Percentiles rank a stretch among this genome's conserved stretches.
These are phyloP conservation scores for Saturnia pavonia DNA, from an alignment of 2,888 invertebrate species.

Conservation along the genomic window DNA sequence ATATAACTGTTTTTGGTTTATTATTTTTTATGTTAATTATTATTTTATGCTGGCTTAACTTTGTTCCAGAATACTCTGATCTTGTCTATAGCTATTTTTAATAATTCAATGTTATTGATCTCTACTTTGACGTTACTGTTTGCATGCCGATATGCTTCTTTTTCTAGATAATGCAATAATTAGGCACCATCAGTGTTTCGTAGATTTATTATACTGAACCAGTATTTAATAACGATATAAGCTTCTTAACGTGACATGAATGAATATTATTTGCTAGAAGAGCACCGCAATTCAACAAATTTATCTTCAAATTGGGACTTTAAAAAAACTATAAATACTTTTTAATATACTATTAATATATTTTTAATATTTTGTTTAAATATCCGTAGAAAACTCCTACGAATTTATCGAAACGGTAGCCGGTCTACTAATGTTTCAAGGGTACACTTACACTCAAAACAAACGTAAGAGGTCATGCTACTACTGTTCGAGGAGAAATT, in stretches of 20 bases:
- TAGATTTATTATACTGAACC: too few species aligned
- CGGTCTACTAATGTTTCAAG: constrained; percentile 38
- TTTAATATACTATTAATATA: too few species aligned
- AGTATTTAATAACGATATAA: too few species aligned
- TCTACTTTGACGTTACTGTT: background rate
- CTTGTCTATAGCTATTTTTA: background rate
- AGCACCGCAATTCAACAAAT: too few species aligned
- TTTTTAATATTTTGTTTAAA: background rate
- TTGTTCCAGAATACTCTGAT: background rate
- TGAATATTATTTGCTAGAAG: too few species aligned
- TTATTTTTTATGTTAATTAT: background rate
- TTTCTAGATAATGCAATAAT: too few species aligned
- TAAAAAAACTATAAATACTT: background rate
- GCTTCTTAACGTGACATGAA: too few species aligned
- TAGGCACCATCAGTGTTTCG: too few species aligned
- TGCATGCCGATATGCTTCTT: too few species aligned
- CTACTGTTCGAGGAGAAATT: constrained; percentile 32
- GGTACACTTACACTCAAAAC: constrained; percentile 45
- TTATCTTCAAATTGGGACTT: too few species aligned
- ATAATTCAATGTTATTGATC: background rate
- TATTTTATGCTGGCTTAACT: background rate
- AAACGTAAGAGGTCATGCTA: constrained; percentile 29
- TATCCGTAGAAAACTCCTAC: background rate
- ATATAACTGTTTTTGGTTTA: background rate
- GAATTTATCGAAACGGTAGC: background rate